phyloP scores from a whole-genome alignment of 2,113 vertebrate species.

The Opisthocomus hoazin region DNA sequence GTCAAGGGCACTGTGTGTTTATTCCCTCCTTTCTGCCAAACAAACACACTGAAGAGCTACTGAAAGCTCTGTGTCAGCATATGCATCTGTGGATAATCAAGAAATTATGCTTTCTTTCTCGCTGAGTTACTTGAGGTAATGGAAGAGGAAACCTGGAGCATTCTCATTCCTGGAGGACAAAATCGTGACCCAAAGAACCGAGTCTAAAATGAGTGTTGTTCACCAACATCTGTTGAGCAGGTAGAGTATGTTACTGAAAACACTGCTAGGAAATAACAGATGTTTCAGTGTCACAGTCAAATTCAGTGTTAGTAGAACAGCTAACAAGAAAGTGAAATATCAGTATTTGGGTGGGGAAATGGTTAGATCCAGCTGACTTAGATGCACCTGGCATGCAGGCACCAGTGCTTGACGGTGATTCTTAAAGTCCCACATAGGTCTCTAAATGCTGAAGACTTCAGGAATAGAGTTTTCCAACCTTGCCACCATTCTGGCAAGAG shows the following conservation, averaged over 20 bases:
- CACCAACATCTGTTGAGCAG: neutral
- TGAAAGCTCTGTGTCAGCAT: neutral
- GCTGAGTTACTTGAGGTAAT: neutral
- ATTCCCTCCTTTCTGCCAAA: neutral
- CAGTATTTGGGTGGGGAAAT: neutral
- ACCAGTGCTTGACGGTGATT: neutral
- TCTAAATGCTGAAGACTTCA: neutral
- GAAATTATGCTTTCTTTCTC: neutral
- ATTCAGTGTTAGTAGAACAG: neutral
- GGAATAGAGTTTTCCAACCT: fast-evolving
- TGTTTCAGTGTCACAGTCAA: neutral
- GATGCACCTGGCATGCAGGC: neutral
- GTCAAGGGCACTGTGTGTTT: neutral
- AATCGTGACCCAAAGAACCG: neutral
- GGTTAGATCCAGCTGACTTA: neutral
- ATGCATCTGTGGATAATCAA: neutral
- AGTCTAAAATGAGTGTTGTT: neutral
- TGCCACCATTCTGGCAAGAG: neutral
- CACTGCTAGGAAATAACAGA: neutral
- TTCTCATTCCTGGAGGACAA: neutral
- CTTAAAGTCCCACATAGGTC: neutral
- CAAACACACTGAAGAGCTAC: neutral
- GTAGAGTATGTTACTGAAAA: neutral
- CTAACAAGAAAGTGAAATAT: neutral
- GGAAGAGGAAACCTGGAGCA: neutral